Conservation (phyloP, 2,797 vertebrate species). For the Characodon lateralis region DNA sequence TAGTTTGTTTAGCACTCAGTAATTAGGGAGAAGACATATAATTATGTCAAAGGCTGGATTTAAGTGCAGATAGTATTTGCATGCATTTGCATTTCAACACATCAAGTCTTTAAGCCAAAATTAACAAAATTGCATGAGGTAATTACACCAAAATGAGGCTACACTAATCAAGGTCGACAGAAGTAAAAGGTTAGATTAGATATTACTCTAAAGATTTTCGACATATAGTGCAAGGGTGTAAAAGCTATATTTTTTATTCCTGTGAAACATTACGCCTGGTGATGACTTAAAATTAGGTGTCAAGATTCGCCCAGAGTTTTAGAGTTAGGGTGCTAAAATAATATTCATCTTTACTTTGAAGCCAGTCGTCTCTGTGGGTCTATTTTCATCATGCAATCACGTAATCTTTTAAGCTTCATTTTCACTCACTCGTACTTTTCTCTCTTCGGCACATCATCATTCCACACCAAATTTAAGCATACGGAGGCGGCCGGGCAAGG, state of each 20-base stretch:
- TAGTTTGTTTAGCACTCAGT: neutral
- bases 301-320: neutral
- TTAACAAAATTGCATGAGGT: conserved; percentile 18
- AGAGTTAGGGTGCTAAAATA: neutral
- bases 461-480: conserved; percentile 26
- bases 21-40: neutral
- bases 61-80: conserved; percentile 1
- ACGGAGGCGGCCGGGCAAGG: conserved; percentile 13
- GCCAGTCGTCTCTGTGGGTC: neutral
- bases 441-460: conserved; percentile 14
- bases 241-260: conserved; percentile 4
- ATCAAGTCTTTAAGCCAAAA: conserved; percentile 12
- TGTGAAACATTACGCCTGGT: neutral
- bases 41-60: neutral
- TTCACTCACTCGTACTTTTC: conserved; percentile 19
- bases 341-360: conserved; percentile 2
- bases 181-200: conserved; percentile 7
- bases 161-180: conserved; percentile 21
- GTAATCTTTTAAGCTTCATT: conserved; percentile 6
- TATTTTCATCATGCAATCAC: neutral
- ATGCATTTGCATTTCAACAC: conserved; percentile 4
- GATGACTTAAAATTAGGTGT: neutral
- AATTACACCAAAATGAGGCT: conserved; percentile 35
- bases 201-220: neutral
- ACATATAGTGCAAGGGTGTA: neutral